phyloP scores from a whole-genome alignment of 1,140 invertebrate species.

The Drosophila lacteicornis region DNA sequence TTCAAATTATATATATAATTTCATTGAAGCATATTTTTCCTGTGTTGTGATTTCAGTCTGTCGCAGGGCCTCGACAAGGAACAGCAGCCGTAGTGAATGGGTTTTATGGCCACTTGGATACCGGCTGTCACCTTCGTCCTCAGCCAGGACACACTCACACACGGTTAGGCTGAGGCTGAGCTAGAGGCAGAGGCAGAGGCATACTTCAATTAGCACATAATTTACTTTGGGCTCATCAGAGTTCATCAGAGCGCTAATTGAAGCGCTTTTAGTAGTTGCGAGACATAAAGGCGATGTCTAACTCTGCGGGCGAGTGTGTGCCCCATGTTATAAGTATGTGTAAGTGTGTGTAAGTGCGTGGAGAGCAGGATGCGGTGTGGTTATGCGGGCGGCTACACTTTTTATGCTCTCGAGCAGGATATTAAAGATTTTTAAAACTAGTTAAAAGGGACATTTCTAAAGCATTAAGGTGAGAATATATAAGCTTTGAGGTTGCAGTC shows the following conservation, averaged over 20 bases:
- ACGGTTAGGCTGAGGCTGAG: conserved; percentile 23
- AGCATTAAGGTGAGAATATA: too few relatives aligned
- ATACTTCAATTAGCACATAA: conserved; percentile 81
- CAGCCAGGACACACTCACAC: not conserved
- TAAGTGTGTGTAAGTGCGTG: not conserved
- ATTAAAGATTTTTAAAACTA: not conserved
- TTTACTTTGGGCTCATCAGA: conserved; percentile 77
- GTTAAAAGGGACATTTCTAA: not conserved
- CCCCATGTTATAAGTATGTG: not conserved
- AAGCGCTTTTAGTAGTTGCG: conserved; percentile 69
- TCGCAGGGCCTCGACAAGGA: not conserved
- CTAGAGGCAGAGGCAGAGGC: conserved; percentile 24
- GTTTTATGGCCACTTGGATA: conserved; percentile 48
- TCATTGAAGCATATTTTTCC: conserved; percentile 50
- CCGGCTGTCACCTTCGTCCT: conserved; percentile 21
- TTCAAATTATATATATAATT: conserved; percentile 51
- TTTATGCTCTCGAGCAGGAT: not conserved
- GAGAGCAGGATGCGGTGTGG: not conserved
- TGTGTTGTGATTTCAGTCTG: conserved; percentile 43
- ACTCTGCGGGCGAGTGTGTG: conserved; percentile 31
- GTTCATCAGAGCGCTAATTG: conserved; percentile 78
- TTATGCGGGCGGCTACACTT: conserved; percentile 13
- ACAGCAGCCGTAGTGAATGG: conserved; percentile 17
- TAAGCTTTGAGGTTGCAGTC: too few relatives aligned
- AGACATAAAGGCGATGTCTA: conserved; percentile 65